phyloP scores from a whole-genome alignment of 1,140 invertebrate genomes.

The Drosophila teissieri region DNA sequence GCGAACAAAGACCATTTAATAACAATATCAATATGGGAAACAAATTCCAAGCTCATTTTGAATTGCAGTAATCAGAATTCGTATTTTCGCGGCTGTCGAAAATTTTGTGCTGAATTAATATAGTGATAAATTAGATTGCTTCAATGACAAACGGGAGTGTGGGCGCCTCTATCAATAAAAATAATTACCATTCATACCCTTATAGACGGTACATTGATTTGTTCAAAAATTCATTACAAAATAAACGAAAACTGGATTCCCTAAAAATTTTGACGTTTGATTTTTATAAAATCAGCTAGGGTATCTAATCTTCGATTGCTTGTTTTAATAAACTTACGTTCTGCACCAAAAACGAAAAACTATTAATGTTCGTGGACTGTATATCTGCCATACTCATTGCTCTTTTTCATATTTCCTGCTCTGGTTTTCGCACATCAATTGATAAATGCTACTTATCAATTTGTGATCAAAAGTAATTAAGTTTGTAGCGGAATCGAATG shows the following conservation, averaged over 20 bases:
- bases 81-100: conserved; percentile 48
- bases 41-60: conserved; percentile 47
- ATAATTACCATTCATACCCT: conserved; percentile 41
- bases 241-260: too few species aligned
- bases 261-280: too few species aligned
- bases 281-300: not conserved
- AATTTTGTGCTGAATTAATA: conserved; percentile 36
- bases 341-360: conserved; percentile 4
- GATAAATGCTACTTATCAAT: conserved; percentile 74
- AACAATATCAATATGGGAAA: conserved; percentile 53
- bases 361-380: conserved; percentile 5
- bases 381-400: conserved; percentile 10
- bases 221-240: not conserved
- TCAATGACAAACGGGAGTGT: conserved; percentile 33
- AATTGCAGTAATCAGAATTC: conserved; percentile 59
- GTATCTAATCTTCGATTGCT: not conserved
- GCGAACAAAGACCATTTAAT: conserved; percentile 59
- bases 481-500: conserved; percentile 38
- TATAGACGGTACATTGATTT: not conserved
- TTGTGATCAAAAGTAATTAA: conserved; percentile 74
- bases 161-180: conserved; percentile 67
- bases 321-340: not conserved
- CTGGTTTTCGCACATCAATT: conserved; percentile 67
- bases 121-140: conserved; percentile 59
- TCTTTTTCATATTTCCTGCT: conserved; percentile 33